Percentiles rank a stretch among this genome's conserved stretches.
Conservation (phyloP, 2,888 invertebrate genomes). For the Orthonevra nobilis region DNA sequence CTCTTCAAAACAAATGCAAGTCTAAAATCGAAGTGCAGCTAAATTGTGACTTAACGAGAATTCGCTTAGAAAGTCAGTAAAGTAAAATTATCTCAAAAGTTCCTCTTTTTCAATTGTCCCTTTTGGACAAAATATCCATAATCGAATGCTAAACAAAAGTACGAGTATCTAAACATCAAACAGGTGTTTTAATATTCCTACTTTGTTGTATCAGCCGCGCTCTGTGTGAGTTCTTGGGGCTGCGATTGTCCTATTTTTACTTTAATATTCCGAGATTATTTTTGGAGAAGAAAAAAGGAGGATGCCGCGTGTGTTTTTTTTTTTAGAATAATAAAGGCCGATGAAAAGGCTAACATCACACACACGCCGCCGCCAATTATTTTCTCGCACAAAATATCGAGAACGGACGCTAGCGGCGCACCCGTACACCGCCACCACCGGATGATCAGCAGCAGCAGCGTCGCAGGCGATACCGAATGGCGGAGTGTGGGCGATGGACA, state of each 20-base stretch:
- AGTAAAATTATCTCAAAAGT: background rate
- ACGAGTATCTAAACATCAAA: slow-evolving; percentile 21
- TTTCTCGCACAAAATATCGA: slow-evolving; percentile 29
- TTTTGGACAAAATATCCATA: background rate
- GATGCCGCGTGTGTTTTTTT: background rate
- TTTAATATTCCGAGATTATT: slow-evolving; percentile 27
- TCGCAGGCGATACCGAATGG: no score
- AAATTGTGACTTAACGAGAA: no score
- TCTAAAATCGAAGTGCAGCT: no score
- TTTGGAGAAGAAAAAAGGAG: slow-evolving; percentile 41
- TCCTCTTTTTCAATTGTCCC: background rate
- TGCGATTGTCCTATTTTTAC: slow-evolving; percentile 30
- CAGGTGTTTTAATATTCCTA: slow-evolving; percentile 31
- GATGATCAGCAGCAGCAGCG: background rate
- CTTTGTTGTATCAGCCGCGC: background rate
- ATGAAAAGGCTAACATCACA: slow-evolving; percentile 31
- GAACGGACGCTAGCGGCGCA: slow-evolving; percentile 21
- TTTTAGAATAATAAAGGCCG: slow-evolving; percentile 11
- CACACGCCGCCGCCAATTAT: slow-evolving; percentile 44
- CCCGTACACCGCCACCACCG: slow-evolving; percentile 25
- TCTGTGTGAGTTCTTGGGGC: background rate
- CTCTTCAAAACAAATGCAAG: no score
- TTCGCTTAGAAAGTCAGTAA: no score
- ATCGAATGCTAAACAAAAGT: background rate
- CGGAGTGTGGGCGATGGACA: slow-evolving; percentile 30